These are phyloP conservation scores for Neofelis nebulosa DNA, from an alignment of 2,113 vertebrate genomes.

Conservation along the genomic window DNA sequence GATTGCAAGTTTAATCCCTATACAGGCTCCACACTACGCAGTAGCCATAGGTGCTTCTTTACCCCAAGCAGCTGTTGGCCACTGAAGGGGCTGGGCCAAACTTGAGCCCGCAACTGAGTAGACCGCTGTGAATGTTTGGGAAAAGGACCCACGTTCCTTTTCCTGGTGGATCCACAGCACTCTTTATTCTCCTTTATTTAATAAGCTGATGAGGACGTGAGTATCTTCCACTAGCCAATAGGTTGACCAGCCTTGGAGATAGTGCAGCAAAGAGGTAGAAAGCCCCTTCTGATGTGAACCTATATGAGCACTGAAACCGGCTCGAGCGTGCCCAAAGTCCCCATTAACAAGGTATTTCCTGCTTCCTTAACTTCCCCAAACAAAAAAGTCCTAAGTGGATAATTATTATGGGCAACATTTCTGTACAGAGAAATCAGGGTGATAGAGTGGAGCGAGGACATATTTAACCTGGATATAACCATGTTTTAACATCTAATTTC, in stretches of 20 bases:
- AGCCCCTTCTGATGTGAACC: not conserved
- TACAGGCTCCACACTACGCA: not conserved
- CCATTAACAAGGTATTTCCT: not conserved
- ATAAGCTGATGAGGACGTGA: not conserved
- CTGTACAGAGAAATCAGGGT: not conserved
- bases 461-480: not conserved
- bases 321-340: not conserved
- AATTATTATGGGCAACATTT: not conserved
- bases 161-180: not conserved
- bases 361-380: not conserved
- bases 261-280: not conserved
- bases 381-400: not conserved
- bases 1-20: not conserved
- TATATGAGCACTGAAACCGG: not conserved
- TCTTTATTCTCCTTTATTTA: not conserved
- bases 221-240: not conserved
- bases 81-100: not conserved
- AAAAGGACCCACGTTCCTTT: not conserved
- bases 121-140: not conserved
- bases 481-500: not conserved
- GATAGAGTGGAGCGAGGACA: not conserved
- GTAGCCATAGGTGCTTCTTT: not conserved
- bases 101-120: not conserved
- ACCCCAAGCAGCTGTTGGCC: not conserved
- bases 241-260: not conserved